Conservation (phyloP, 92 coral and sea anemone genomes). For the Siderastrea siderea region DNA sequence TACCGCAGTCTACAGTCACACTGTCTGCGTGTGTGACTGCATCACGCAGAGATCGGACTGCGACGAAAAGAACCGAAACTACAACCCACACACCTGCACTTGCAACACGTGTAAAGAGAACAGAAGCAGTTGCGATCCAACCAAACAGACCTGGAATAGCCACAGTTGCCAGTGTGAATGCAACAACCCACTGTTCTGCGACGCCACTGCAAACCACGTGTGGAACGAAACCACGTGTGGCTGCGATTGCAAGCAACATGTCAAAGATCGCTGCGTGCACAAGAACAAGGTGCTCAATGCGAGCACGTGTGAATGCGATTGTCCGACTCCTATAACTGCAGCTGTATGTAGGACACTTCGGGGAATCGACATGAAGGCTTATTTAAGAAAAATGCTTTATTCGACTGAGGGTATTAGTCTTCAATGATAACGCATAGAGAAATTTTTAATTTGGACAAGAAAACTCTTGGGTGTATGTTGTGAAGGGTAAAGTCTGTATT, state of each 20-base stretch:
- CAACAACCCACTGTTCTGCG: neutral
- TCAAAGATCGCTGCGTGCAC: slow-evolving; percentile 11
- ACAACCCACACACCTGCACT: no score
- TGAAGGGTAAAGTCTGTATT: neutral
- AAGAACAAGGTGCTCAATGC: slow-evolving; percentile 27
- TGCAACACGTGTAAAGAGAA: neutral
- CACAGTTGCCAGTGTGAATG: slow-evolving; percentile 26
- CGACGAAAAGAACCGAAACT: no score
- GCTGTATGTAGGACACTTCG: slow-evolving; percentile 26
- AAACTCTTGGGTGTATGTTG: no score
- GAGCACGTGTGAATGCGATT: slow-evolving; percentile 19
- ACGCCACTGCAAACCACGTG: neutral
- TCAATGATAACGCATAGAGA: neutral
- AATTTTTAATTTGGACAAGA: neutral
- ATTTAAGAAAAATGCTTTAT: neutral
- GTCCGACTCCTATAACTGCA: slow-evolving; percentile 35
- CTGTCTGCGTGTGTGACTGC: no score
- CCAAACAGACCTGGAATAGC: no score
- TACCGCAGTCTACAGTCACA: no score
- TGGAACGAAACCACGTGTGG: slow-evolving; percentile 32
- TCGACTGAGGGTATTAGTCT: neutral
- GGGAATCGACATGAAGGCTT: neutral
- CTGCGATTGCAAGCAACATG: slow-evolving; percentile 21
- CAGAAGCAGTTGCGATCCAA: no score
- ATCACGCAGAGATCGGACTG: no score